phyloP scores from a whole-genome alignment of 2,888 invertebrate species.

The Polyploca ridens region DNA sequence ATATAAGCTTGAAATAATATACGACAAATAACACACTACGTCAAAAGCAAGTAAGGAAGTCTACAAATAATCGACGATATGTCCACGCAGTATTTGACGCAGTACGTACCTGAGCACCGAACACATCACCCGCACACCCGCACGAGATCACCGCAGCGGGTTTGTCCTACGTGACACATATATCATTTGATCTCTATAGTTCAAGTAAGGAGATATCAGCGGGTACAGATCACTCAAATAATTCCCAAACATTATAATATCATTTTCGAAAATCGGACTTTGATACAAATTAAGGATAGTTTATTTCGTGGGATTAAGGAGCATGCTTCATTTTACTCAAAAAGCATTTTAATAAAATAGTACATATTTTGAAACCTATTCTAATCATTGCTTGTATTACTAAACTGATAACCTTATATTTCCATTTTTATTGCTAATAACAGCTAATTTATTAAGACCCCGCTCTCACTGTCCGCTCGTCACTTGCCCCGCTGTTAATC shows the following conservation, averaged over 20 bases:
- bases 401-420: too few relatives aligned
- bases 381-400: too few relatives aligned
- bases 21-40: not conserved
- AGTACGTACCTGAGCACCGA: not conserved
- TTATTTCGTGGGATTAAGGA: too few relatives aligned
- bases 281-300: too few relatives aligned
- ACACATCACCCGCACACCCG: not conserved
- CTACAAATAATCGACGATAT: not conserved
- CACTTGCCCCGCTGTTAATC: not conserved
- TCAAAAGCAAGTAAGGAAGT: not conserved
- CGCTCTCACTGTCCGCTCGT: not conserved
- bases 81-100: not conserved
- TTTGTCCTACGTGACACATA: constrained; percentile 15
- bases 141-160: not conserved
- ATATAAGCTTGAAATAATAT: too few relatives aligned
- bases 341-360: too few relatives aligned
- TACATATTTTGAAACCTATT: too few relatives aligned
- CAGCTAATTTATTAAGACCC: too few relatives aligned
- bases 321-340: too few relatives aligned
- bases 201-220: not conserved
- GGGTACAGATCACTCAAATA: not conserved
- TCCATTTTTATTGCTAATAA: too few relatives aligned
- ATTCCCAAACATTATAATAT: too few relatives aligned
- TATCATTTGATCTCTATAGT: constrained; percentile 8
- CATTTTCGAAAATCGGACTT: too few relatives aligned